Evolutionary conservation across 2,113 vertebrate genomes (phyloP), one percentile per base, ranked within the genome.

Genomic region (Manacus vitellinus): DNA sequence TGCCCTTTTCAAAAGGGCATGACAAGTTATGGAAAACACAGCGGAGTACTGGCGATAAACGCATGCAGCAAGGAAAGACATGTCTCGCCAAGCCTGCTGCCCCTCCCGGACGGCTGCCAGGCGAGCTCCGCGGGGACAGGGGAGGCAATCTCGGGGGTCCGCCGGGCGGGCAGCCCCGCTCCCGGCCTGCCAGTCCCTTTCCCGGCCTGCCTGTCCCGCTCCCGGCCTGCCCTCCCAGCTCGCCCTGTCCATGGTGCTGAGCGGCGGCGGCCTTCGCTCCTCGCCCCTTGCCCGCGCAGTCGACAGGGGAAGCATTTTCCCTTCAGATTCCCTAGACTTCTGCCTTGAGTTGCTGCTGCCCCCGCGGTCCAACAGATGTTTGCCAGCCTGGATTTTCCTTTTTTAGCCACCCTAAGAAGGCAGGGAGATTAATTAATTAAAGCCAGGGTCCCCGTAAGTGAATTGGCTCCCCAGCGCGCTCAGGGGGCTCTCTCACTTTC

Each of bases 201-300:
- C 31, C 20, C 49, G 6, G 52, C 44, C 44, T 0, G 54, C 63
- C 63, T 1, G 46, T 19, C 55, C 65, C n/a, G 19, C 17, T 56
- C 31, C 21, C 49, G 6, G 52, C 44, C 44, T 0, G 4, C 23
- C 44, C 61, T 8, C 28, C 20, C 47, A 41, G 17, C 3, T 72
- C 22, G 51, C 81, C 68, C 94, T 89, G 86, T 98, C 97, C 98
- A 43, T 66, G 97, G 98, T 98, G 49, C 98, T 98, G 98, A 97
- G 52, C 54, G 1, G 14, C 19, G 12, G 10, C 41, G 10, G 25
- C 9, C n/a, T 18, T 25, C 54, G 18, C 68, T 35, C 39, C 13
- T 8, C 10, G 8, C 35, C 1, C 22, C 44, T 4, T 31, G 23
- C 37, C 62, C 16, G 18, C 22, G 10, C 68, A 6, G 5, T 14